phyloP scores from a whole-genome alignment of 2,797 vertebrate genomes.

The Lagodon rhomboides region DNA sequence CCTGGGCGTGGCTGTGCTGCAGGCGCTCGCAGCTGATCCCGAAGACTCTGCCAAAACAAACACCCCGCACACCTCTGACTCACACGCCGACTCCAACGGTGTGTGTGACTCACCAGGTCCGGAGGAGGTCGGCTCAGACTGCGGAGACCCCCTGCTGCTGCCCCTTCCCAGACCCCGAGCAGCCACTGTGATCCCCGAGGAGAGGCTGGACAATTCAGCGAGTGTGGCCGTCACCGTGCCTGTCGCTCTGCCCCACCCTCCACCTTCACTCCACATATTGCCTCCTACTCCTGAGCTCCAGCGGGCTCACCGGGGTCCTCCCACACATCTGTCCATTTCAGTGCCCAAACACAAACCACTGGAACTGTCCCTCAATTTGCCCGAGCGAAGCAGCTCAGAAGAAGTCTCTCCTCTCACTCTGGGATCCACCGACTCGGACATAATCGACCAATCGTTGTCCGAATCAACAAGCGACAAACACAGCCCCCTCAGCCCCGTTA shows the following conservation, averaged over 20 bases:
- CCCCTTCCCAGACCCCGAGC: conserved; percentile 87
- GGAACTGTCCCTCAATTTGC: conserved; percentile 53
- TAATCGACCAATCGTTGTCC: conserved; percentile 57
- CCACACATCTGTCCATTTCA: conserved; percentile 36
- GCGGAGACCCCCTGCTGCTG: conserved; percentile 74
- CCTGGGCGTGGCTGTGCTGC: conserved; percentile 85
- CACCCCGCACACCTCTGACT: conserved; percentile 42
- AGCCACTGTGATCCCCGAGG: conserved; percentile 89
- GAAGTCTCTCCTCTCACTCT: conserved; percentile 77
- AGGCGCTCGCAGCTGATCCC: conserved; percentile 76
- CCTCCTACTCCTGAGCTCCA: conserved; percentile 71
- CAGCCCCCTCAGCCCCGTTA: conserved; percentile 75
- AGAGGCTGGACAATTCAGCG: conserved; percentile 81
- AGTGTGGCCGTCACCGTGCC: conserved; percentile 63
- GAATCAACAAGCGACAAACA: conserved; percentile 54
- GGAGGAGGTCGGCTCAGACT: conserved; percentile 62
- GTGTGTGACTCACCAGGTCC: conserved; percentile 74
- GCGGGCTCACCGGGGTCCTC: conserved; percentile 5
- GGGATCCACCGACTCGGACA: conserved; percentile 76
- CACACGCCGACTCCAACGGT: conserved; percentile 78
- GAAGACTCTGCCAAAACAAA: conserved; percentile 32
- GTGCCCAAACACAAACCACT: conserved; percentile 50
- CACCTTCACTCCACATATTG: conserved; percentile 71
- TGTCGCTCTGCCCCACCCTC: conserved; percentile 64
- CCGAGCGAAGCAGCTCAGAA: conserved; percentile 62